Conservation (phyloP, 2,888 invertebrate species). For the Sinohyriopsis cumingii region DNA sequence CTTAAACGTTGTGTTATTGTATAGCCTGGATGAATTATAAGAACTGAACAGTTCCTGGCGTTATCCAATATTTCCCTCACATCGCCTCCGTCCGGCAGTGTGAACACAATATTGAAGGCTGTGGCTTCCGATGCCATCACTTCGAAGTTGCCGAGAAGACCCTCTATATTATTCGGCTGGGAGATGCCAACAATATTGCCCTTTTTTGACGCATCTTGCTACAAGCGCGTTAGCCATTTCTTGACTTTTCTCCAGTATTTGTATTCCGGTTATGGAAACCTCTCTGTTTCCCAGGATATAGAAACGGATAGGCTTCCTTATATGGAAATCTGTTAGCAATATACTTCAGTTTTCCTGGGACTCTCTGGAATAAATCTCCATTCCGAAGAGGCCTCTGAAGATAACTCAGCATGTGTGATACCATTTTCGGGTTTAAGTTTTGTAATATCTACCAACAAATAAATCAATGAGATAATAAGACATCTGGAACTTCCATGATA, state of each 20-base stretch:
- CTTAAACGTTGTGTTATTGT: not conserved
- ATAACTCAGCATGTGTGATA: too few relatives aligned
- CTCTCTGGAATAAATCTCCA: slow-evolving; percentile 5
- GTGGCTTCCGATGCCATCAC: slow-evolving; percentile 18
- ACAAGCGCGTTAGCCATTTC: slow-evolving; percentile 12
- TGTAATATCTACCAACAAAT: too few relatives aligned
- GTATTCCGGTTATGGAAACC: slow-evolving; percentile 8
- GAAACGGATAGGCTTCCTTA: slow-evolving; percentile 20
- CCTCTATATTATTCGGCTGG: slow-evolving; percentile 19
- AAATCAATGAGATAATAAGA: too few relatives aligned
- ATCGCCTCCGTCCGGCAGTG: slow-evolving; percentile 11
- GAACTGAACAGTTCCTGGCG: slow-evolving; percentile 4
- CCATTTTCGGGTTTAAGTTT: too few relatives aligned
- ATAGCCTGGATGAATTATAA: slow-evolving; percentile 13
- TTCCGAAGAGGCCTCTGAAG: not conserved
- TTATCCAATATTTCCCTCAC: slow-evolving; percentile 1
- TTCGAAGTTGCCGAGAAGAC: slow-evolving; percentile 18
- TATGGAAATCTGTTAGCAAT: slow-evolving; percentile 9
- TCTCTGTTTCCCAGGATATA: slow-evolving; percentile 13
- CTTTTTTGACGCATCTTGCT: slow-evolving; percentile 17
- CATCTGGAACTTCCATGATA: too few relatives aligned
- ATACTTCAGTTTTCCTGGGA: slow-evolving; percentile 8
- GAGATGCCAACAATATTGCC: slow-evolving; percentile 21
- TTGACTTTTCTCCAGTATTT: slow-evolving; percentile 6
- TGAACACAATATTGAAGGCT: slow-evolving; percentile 7